Percentiles rank a stretch among this genome's conserved stretches.
These are phyloP conservation scores for Vulpes ferrilata DNA, from an alignment of 2,113 vertebrate species.

Conservation along the genomic window DNA sequence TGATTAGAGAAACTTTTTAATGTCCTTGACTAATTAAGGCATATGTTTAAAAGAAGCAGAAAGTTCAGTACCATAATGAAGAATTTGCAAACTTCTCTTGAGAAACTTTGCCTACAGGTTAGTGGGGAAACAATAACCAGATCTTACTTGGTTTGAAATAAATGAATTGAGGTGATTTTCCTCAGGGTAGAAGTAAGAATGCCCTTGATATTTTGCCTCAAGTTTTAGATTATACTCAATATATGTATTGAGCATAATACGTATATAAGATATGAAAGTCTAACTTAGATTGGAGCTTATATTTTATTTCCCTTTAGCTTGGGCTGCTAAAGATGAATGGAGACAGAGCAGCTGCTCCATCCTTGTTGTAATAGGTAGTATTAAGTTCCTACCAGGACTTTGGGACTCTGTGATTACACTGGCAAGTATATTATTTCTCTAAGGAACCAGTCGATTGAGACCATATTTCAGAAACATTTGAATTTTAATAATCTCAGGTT, in stretches of 20 bases:
- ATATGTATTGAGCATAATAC: not conserved
- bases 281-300: not conserved
- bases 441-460: constrained; percentile 62
- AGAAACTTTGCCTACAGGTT: not conserved
- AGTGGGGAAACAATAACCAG: not conserved
- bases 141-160: not conserved
- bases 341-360: constrained; percentile 27
- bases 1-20: not conserved
- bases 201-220: not conserved
- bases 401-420: constrained; percentile 45
- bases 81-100: not conserved
- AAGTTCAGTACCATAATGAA: not conserved
- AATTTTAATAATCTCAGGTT: constrained; percentile 77
- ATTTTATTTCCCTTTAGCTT: constrained; percentile 46
- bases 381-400: constrained; percentile 56
- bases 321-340: constrained; percentile 15
- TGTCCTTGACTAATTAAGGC: not conserved
- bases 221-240: not conserved
- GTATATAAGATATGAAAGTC: not conserved
- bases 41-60: not conserved
- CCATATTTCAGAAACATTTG: constrained; percentile 65
- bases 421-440: constrained; percentile 70
- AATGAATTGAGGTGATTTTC: not conserved
- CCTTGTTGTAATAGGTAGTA: constrained; percentile 9
- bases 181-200: not conserved